A percentile compares a stretch with the other conserved stretches of the same genome.
Evolutionary conservation across 2,797 vertebrate species (phyloP).

Genomic region (Ctenopoma multispine): DNA sequence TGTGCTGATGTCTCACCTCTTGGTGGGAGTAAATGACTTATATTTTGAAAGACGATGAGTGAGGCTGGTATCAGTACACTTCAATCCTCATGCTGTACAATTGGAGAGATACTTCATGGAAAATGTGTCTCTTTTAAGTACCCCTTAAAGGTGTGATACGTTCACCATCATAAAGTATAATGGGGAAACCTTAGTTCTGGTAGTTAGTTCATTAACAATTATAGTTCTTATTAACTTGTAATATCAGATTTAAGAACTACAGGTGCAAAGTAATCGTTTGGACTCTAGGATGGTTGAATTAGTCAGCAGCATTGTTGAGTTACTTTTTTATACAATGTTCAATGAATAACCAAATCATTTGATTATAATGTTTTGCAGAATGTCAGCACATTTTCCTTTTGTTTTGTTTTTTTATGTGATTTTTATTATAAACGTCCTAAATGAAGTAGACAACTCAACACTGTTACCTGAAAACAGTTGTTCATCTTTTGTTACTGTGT

Average conservation of each 20-base stretch:
- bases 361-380: constrained; percentile 46
- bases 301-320: constrained; percentile 7
- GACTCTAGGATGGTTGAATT: constrained; percentile 23
- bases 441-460: constrained; percentile 77
- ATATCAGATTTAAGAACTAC: neutral
- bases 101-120: neutral
- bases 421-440: constrained; percentile 72
- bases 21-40: constrained; percentile 23
- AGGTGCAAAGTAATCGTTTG: constrained; percentile 11
- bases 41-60: constrained; percentile 3
- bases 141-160: neutral
- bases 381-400: constrained; percentile 55
- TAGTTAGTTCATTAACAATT: constrained; percentile 14
- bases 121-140: too few species aligned
- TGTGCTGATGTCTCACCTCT: constrained; percentile 26
- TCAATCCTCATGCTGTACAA: neutral
- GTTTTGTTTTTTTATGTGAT: constrained; percentile 49
- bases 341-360: constrained; percentile 52
- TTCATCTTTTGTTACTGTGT: constrained; percentile 55
- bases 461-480: constrained; percentile 73
- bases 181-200: constrained; percentile 2
- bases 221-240: constrained; percentile 7
- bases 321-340: constrained; percentile 23
- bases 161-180: neutral
- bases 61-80: constrained; percentile 18